phyloP scores from a whole-genome alignment of 37 sponge, comb jelly and placozoan genomes.

The Beroe ovata region DNA sequence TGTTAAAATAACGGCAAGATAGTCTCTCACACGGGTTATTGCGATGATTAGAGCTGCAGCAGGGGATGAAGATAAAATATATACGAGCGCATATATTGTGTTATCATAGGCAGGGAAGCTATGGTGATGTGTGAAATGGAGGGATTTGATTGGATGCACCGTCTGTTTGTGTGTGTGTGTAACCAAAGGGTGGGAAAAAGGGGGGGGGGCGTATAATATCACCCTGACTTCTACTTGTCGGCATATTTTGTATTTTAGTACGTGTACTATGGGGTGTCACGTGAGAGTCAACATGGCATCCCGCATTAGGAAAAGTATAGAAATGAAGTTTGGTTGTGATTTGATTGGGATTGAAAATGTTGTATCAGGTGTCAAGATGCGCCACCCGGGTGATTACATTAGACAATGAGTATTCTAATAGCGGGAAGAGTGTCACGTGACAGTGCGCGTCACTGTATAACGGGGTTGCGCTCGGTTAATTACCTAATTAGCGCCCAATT shows the following conservation, averaged over 20 bases:
- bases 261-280: neutral
- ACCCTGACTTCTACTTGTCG: neutral
- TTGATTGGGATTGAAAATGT: slow-evolving; percentile 55
- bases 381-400: slow-evolving; percentile 44
- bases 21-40: slow-evolving; percentile 42
- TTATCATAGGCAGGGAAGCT: neutral
- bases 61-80: neutral
- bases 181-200: neutral
- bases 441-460: neutral
- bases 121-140: neutral
- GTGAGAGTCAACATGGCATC: neutral
- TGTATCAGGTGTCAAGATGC: slow-evolving; percentile 41
- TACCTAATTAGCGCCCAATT: slow-evolving; percentile 41
- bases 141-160: neutral
- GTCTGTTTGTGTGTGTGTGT: neutral
- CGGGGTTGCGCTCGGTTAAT: too few relatives aligned
- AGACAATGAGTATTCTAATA: slow-evolving; percentile 26
- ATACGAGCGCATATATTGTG: too few relatives aligned
- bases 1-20: slow-evolving; percentile 66
- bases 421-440: neutral
- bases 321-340: slow-evolving; percentile 23
- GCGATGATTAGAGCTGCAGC: slow-evolving; percentile 48
- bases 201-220: neutral
- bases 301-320: slow-evolving; percentile 8
- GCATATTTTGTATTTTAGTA: neutral